Conservation (phyloP, 2,113 vertebrate species). For the Petaurus breviceps region DNA sequence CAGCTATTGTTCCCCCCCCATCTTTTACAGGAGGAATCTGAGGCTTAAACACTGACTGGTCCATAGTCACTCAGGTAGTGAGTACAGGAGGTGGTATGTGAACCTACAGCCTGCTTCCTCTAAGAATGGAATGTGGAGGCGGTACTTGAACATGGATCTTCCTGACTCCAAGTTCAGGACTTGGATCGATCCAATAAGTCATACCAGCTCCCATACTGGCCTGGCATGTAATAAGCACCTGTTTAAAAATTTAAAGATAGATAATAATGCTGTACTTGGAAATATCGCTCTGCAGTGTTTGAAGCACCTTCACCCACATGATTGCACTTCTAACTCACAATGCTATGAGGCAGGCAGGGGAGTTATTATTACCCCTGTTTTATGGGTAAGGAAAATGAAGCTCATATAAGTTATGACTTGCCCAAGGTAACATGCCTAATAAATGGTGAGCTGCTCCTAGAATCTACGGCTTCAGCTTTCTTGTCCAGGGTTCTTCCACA, state of each 20-base stretch:
- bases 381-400: not conserved
- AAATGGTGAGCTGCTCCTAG: not conserved
- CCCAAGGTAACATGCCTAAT: not conserved
- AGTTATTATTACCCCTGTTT: not conserved
- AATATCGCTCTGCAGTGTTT: not conserved
- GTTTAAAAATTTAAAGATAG: not conserved
- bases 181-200: not conserved
- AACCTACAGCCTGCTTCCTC: not conserved
- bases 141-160: not conserved
- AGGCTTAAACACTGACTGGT: not conserved
- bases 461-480: not conserved
- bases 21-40: not conserved
- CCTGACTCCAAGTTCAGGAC: not conserved
- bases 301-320: not conserved
- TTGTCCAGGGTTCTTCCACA: not conserved
- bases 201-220: not conserved
- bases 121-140: not conserved
- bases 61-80: not conserved
- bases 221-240: not conserved
- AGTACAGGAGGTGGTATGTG: not conserved
- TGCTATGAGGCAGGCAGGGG: not conserved
- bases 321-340: not conserved
- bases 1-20: accelerated
- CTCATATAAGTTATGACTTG: not conserved
- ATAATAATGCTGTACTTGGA: not conserved